Evolutionary conservation across 30 jellyfish, hydroid and myxozoan genomes (phyloP).

Genomic region (Hydractinia symbiolongicarpus): DNA sequence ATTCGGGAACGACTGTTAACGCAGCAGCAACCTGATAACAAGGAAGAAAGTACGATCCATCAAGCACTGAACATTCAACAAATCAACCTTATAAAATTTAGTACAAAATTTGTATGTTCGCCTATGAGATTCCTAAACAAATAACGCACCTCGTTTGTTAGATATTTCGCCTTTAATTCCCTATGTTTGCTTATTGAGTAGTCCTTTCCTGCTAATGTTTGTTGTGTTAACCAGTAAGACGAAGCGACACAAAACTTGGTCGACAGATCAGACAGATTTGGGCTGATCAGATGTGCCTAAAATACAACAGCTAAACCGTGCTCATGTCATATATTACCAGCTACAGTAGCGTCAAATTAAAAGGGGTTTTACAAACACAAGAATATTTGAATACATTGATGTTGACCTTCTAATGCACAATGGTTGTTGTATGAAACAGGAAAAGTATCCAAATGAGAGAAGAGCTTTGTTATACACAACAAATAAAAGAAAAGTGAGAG

Average conservation of each 20-base stretch:
- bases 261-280: conserved; percentile 60
- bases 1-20: conserved; percentile 73
- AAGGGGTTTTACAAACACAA: no score
- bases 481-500: no score
- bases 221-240: conserved; percentile 82
- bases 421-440: no score
- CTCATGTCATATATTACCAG: background rate
- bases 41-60: background rate
- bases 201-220: conserved; percentile 65
- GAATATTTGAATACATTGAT: background rate
- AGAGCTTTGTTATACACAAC: no score
- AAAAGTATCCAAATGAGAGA: no score
- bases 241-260: conserved; percentile 78
- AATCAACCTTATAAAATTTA: background rate
- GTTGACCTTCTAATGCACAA: no score
- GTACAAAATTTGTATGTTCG: background rate
- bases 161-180: conserved; percentile 42
- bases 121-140: background rate
- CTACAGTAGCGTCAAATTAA: no score
- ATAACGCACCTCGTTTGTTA: conserved; percentile 44
- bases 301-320: background rate
- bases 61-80: background rate
- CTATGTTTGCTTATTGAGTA: conserved; percentile 56
- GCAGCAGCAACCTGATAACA: conserved; percentile 64
- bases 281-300: conserved; percentile 84